Evolutionary conservation across 2,888 invertebrate genomes (phyloP).

Genomic region (Pollenia labialis): DNA sequence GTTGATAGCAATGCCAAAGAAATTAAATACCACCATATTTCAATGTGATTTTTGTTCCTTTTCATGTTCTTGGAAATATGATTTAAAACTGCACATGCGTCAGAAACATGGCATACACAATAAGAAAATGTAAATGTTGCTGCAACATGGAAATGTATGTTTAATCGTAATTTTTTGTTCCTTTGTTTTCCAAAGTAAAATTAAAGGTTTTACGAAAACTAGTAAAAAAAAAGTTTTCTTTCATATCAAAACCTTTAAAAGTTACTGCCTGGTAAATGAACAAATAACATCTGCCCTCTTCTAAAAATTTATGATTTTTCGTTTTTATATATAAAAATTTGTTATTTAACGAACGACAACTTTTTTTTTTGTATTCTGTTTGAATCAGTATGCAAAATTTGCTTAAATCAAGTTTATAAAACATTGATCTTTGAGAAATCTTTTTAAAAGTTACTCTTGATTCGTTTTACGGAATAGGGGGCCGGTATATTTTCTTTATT

Average conservation of each 20-base stretch:
- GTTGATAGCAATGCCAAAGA: constrained; percentile 75
- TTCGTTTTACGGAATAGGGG: constrained; percentile 16
- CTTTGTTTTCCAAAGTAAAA: not conserved
- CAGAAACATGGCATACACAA: constrained; percentile 84
- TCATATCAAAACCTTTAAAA: not conserved
- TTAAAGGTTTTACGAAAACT: not conserved
- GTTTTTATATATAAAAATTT: no score
- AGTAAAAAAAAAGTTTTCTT: not conserved
- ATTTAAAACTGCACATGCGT: constrained; percentile 83
- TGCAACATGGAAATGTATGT: constrained; percentile 65
- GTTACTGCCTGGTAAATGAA: not conserved
- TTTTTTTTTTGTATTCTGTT: no score
- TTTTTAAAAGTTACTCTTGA: not conserved
- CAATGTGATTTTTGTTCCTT: constrained; percentile 83
- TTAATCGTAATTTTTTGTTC: not conserved
- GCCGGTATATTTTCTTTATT: not conserved
- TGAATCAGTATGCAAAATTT: no score
- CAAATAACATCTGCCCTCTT: not conserved
- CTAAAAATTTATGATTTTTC: not conserved
- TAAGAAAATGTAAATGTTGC: constrained; percentile 82
- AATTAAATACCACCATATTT: constrained; percentile 80
- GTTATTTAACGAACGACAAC: no score
- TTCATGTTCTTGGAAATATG: constrained; percentile 84
- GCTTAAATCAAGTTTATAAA: no score
- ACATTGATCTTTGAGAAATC: not conserved